Evolutionary conservation across 2,113 vertebrate species (phyloP).

Genomic region (Natator depressus): DNA sequence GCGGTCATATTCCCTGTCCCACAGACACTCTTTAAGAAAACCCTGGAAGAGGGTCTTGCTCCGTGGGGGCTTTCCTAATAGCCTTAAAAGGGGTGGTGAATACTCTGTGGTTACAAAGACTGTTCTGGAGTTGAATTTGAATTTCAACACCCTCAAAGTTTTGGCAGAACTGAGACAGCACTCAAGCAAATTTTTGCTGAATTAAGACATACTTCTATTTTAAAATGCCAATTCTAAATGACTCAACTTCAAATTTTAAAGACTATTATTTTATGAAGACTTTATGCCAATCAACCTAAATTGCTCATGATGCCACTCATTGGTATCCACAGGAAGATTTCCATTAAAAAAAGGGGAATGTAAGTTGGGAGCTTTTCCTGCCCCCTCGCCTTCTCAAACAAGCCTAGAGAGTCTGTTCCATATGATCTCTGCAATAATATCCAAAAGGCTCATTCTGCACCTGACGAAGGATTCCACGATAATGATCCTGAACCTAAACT

Average conservation of each 20-base stretch:
- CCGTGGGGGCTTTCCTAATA: background rate
- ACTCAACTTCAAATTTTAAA: background rate
- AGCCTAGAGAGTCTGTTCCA: background rate
- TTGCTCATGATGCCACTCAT: background rate
- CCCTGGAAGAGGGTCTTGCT: accelerated
- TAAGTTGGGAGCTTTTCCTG: background rate
- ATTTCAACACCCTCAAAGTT: background rate
- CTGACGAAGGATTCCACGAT: background rate
- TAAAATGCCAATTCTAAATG: background rate
- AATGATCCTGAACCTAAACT: background rate
- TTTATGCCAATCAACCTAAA: background rate
- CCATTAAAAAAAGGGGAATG: background rate
- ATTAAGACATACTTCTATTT: background rate
- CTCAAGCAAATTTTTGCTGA: background rate
- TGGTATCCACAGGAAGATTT: background rate
- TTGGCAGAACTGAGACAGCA: background rate
- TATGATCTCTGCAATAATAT: background rate
- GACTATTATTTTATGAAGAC: background rate
- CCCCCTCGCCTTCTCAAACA: background rate
- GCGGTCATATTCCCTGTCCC: background rate
- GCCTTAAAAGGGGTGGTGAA: background rate
- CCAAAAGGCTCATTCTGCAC: background rate
- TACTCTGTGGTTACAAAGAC: background rate
- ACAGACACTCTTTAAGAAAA: background rate
- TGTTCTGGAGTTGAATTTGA: background rate